A percentile compares a stretch with the other conserved stretches of the same genome.
phyloP scores from a whole-genome alignment of 2,113 vertebrate genomes.

The Aldabrachelys gigantea region DNA sequence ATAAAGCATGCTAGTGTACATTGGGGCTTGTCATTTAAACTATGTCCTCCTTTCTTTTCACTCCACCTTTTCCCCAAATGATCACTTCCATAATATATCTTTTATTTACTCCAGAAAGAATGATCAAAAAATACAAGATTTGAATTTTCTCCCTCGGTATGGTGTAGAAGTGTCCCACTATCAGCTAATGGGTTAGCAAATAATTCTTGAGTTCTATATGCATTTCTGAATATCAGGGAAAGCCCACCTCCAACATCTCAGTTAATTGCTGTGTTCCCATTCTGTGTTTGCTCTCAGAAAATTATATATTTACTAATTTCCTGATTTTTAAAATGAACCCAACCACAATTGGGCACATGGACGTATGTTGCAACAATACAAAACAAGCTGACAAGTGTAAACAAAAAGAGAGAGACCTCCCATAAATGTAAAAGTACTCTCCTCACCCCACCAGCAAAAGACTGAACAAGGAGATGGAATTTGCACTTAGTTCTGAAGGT shows the following conservation, averaged over 20 bases:
- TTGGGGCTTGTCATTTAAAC: background rate
- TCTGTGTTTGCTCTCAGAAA: background rate
- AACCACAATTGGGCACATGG: background rate
- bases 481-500: background rate
- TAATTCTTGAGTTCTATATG: background rate
- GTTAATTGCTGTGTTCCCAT: background rate
- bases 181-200: background rate
- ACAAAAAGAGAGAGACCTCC: background rate
- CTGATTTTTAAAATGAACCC: background rate
- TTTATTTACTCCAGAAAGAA: background rate
- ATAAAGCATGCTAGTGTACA: background rate
- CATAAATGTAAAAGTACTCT: background rate
- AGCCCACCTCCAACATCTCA: background rate
- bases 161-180: background rate
- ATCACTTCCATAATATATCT: background rate
- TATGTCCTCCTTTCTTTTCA: background rate
- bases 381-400: background rate
- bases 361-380: background rate
- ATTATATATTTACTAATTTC: background rate
- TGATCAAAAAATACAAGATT: background rate
- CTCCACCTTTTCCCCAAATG: background rate
- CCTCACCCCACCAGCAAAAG: background rate
- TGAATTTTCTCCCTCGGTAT: background rate
- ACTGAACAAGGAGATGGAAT: background rate
- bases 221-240: background rate